These are phyloP conservation scores for Temnothorax unifasciatus DNA, from an alignment of 2,888 invertebrate genomes.

Conservation along the genomic window DNA sequence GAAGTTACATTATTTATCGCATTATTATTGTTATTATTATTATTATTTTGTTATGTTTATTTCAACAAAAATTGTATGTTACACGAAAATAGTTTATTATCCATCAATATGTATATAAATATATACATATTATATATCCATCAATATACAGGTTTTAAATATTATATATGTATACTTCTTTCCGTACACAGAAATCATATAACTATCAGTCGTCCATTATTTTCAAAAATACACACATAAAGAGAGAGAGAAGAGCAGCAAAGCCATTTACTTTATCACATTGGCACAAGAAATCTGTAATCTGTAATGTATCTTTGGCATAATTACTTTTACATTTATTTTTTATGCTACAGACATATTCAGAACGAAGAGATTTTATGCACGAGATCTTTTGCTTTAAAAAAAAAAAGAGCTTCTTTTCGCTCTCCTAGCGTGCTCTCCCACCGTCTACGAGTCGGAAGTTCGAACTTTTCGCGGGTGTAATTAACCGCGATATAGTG, in stretches of 20 bases:
- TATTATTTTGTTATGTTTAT: not conserved
- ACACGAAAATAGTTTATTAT: not conserved
- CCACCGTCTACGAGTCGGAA: not conserved
- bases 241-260: not conserved
- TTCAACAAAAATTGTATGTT: not conserved
- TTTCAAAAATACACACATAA: not conserved
- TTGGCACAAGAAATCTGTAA: not conserved
- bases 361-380: not conserved
- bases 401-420: not conserved
- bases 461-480: not conserved
- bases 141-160: too few species aligned
- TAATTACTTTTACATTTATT: slow-evolving; percentile 27
- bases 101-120: too few species aligned
- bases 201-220: not conserved
- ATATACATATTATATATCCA: not conserved
- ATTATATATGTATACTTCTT: not conserved
- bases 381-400: not conserved
- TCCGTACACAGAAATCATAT: not conserved
- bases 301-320: not conserved
- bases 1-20: not conserved
- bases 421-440: not conserved
- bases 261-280: not conserved
- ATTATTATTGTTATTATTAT: not conserved
- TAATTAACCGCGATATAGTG: slow-evolving; percentile 44
- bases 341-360: not conserved